phyloP scores from a whole-genome alignment of 2,797 vertebrate genomes.

The Lutjanus campechanus region DNA sequence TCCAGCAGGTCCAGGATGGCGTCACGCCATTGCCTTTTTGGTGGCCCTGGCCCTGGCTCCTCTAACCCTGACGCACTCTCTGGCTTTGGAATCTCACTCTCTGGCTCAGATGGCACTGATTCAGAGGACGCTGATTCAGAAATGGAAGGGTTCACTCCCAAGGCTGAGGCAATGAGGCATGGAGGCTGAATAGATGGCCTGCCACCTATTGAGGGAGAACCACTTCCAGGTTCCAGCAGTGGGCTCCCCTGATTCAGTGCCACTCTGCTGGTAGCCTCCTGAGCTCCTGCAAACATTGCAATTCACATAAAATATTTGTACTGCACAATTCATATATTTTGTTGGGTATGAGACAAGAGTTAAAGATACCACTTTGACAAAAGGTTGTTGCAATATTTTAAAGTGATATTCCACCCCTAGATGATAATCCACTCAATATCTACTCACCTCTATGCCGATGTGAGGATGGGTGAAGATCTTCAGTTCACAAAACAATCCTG shows the following conservation, averaged over 20 bases:
- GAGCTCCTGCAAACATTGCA: neutral
- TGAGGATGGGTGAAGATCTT: no score
- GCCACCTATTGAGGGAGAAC: neutral
- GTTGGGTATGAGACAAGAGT: no score
- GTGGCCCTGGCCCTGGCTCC: neutral
- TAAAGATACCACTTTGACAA: no score
- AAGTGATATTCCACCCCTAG: no score
- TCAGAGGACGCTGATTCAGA: neutral
- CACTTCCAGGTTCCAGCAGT: neutral
- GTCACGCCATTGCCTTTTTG: no score
- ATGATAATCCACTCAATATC: no score
- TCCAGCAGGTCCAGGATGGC: neutral
- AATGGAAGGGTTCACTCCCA: neutral
- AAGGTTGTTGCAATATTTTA: no score
- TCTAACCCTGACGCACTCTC: neutral
- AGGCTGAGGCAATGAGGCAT: neutral
- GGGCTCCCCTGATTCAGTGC: constrained; percentile 17
- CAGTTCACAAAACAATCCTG: no score
- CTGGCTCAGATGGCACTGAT: neutral
- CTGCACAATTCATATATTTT: no score
- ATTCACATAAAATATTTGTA: neutral
- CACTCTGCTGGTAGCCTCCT: neutral
- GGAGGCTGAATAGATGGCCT: neutral
- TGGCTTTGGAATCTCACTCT: neutral
- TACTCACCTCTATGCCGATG: no score